Percentiles rank a stretch among this genome's conserved stretches.
Conservation (phyloP, 2,797 vertebrate species). For the Poeciliopsis presidionis region DNA sequence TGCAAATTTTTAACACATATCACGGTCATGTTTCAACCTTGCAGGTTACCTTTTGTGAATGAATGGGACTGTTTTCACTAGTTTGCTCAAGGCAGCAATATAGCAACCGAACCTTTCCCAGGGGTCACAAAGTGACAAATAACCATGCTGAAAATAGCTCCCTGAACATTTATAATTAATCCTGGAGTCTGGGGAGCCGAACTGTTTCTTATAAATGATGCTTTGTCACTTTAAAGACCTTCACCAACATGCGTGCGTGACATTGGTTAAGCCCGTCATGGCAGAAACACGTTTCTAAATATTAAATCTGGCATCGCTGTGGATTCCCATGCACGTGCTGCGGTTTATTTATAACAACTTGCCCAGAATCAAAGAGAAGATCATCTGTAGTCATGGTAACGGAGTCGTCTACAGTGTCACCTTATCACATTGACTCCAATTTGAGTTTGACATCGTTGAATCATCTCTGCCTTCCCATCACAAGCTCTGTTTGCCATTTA, state of each 20-base stretch:
- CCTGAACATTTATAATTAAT: neutral
- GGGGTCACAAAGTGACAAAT: neutral
- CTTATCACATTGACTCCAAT: neutral
- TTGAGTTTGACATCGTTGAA: neutral
- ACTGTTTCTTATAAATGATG: neutral
- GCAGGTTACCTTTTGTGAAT: neutral
- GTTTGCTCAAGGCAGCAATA: neutral
- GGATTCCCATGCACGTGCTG: neutral
- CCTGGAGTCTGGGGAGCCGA: neutral
- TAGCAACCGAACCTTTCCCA: neutral
- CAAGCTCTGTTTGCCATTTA: neutral
- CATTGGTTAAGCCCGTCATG: neutral
- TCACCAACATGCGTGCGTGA: neutral
- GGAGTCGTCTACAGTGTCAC: neutral
- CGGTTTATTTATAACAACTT: neutral
- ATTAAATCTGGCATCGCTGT: neutral
- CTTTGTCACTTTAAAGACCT: neutral
- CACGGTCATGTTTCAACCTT: neutral
- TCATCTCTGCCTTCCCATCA: neutral
- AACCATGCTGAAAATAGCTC: constrained; percentile 1
- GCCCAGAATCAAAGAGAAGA: neutral
- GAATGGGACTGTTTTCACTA: neutral
- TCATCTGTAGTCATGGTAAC: constrained; percentile 12
- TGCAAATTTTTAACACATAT: neutral
- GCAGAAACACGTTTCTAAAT: neutral